Conservation (phyloP, 2,888 invertebrate genomes). For the Cetonia aurata region DNA sequence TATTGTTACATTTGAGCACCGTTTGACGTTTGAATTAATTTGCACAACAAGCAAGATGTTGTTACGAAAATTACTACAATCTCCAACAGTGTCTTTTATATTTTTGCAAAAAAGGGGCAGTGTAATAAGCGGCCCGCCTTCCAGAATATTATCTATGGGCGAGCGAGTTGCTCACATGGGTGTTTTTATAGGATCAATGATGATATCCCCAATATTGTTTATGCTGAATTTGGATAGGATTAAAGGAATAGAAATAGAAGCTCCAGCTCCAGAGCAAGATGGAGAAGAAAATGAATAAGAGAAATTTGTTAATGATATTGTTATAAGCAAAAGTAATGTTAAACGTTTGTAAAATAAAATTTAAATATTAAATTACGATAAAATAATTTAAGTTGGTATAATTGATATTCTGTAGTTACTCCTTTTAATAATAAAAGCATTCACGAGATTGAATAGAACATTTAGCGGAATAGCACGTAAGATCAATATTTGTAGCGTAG, state of each 20-base stretch:
- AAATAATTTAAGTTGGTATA: too few relatives aligned
- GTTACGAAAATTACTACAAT: not conserved
- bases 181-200: not conserved
- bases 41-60: not conserved
- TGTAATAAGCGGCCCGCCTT: conserved; percentile 14
- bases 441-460: too few relatives aligned
- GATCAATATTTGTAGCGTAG: too few relatives aligned
- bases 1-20: too few relatives aligned
- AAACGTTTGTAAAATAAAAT: too few relatives aligned
- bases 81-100: not conserved
- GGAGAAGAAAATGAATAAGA: not conserved
- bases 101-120: conserved; percentile 9
- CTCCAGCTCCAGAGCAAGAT: not conserved
- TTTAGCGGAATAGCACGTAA: too few relatives aligned
- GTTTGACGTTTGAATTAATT: too few relatives aligned
- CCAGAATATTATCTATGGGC: not conserved
- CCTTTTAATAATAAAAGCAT: too few relatives aligned
- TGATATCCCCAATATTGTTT: not conserved
- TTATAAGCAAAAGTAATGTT: too few relatives aligned
- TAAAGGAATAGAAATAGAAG: not conserved
- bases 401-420: too few relatives aligned
- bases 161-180: not conserved
- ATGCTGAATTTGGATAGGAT: conserved; percentile 18
- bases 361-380: too few relatives aligned
- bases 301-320: too few relatives aligned